A percentile compares a stretch with the other conserved stretches of the same genome.
phyloP scores from a whole-genome alignment of 64 coral and sea anemone species.

The Catalaphyllia jardinei region DNA sequence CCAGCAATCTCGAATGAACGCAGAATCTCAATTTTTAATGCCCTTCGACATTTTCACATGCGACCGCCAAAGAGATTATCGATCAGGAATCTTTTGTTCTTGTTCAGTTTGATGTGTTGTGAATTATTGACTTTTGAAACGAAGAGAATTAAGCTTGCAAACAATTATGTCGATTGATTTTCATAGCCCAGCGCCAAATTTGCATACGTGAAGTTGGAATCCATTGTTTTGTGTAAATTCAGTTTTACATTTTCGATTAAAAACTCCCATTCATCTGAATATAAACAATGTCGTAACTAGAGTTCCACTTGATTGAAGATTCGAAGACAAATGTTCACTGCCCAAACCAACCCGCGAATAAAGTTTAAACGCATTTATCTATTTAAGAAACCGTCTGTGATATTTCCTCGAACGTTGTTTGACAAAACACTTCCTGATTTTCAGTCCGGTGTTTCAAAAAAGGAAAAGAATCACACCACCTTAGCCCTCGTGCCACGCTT shows the following conservation, averaged over 20 bases:
- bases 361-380: neutral
- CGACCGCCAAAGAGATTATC: neutral
- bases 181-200: slow-evolving; percentile 13
- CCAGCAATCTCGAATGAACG: neutral
- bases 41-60: slow-evolving; percentile 11
- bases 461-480: slow-evolving; percentile 42
- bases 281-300: slow-evolving; percentile 16
- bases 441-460: slow-evolving; percentile 8
- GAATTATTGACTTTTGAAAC: slow-evolving; percentile 36
- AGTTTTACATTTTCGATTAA: slow-evolving; percentile 41
- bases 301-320: slow-evolving; percentile 37
- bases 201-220: slow-evolving; percentile 38
- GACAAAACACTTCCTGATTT: slow-evolving; percentile 7
- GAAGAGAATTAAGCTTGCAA: neutral
- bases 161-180: slow-evolving; percentile 18
- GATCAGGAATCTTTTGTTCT: neutral
- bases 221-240: slow-evolving; percentile 33
- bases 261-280: slow-evolving; percentile 16
- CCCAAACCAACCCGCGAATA: neutral
- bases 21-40: slow-evolving; percentile 34
- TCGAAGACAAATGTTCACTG: neutral
- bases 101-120: neutral
- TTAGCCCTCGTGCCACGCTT: slow-evolving; percentile 35
- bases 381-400: neutral
- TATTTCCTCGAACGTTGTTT: slow-evolving; percentile 9